Base-by-base conservation (phyloP, 1,140 invertebrate genomes). In the Battus philenor region DNA sequence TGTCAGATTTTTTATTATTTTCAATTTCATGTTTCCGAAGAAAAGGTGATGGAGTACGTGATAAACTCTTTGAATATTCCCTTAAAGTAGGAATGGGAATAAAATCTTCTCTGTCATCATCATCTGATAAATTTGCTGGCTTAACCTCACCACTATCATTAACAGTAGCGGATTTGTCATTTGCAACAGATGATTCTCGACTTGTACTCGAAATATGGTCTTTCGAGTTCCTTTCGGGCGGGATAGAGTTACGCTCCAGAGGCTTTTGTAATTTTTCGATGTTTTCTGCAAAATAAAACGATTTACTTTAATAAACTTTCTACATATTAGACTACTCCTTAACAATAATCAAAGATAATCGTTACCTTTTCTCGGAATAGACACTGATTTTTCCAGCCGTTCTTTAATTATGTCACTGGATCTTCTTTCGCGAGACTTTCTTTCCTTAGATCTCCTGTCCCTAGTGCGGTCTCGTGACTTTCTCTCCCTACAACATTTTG, bases 11-110 rank as follows among this genome's bases (percentile, higher is more conserved):
- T 43, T 86, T 86, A 16, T 68, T 68, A 20, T 79, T 84, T 47
- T 89, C 86, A n/a, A 91, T 89, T 69, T 93, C 92, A 56, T 93
- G 90, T 33, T 91, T 91, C 77, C 93, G 92, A 45, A 93, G 89
- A 76, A 94, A 94, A 31, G 93, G 93, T 11, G 93, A 94, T 11
- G 93, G 93, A 1, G 93, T 94, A 48, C 93, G 88, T 4, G 93
- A 94, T 10, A 94, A 83, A 62, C 93, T 94, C 75, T 88, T 89
- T 11, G 90, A 91, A 66, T 90, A 92, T 41, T 88, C 72, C 24
- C 79, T 64, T 17, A 72, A 47, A 3, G 45, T 52, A 1, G 83
- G 79, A 36, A 84, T 70, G 4, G 63, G 47, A 47, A 81, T 66
- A 31, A 81, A 80, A 47, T 87, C 64, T 44, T 83, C 67, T 62